These are phyloP conservation scores for Drosophila dunni DNA, from an alignment of 1,140 invertebrate genomes.

Conservation along the genomic window DNA sequence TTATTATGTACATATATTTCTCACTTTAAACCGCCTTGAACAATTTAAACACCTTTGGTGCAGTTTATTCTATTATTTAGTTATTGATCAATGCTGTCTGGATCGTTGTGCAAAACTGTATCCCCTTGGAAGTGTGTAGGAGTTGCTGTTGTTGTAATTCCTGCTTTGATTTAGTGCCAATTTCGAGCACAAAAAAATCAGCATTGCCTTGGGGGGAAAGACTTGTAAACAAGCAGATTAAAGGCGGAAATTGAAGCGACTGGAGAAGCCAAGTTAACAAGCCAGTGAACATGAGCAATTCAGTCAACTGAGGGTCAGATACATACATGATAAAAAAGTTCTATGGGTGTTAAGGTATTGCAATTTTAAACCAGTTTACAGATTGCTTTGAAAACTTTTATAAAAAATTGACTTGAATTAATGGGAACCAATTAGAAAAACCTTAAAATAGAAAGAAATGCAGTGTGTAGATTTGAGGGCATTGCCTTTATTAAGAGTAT, in stretches of 20 bases:
- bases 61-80: conserved; percentile 78
- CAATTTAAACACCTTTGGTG: conserved; percentile 64
- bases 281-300: conserved; percentile 41
- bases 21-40: conserved; percentile 50
- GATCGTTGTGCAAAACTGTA: conserved; percentile 16
- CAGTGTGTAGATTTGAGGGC: not conserved
- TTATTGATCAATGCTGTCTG: conserved; percentile 71
- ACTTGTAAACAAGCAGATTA: conserved; percentile 58
- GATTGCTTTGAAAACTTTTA: no score
- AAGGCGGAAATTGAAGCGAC: conserved; percentile 64
- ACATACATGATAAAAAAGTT: not conserved
- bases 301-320: conserved; percentile 30
- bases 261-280: conserved; percentile 56
- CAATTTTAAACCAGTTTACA: not conserved
- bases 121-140: conserved; percentile 43
- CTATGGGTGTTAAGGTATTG: not conserved
- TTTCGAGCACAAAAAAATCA: conserved; percentile 73
- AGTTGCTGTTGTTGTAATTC: conserved; percentile 46
- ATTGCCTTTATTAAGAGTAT: conserved; percentile 37
- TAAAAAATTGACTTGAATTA: no score
- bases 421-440: no score
- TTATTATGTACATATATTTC: not conserved
- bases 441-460: no score
- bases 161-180: conserved; percentile 76
- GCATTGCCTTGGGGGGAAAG: conserved; percentile 49